These are phyloP conservation scores for Falco columbarius DNA, from an alignment of 2,797 vertebrate species.

Conservation along the genomic window DNA sequence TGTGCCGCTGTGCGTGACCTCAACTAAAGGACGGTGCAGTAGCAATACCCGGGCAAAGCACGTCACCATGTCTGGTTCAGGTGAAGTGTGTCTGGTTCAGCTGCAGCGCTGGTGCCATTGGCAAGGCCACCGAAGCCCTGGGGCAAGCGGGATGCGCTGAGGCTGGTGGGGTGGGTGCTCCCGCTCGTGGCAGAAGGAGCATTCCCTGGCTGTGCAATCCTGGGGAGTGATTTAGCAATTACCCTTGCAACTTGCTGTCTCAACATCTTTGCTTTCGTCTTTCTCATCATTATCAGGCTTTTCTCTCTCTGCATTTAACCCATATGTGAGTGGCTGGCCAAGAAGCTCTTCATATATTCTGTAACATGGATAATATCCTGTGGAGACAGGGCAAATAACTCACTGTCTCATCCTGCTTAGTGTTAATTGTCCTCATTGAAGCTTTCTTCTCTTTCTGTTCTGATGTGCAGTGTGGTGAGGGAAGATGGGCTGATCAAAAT, in stretches of 20 bases:
- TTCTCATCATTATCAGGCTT: neutral
- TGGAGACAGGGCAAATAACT: neutral
- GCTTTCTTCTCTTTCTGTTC: neutral
- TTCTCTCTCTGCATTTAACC: neutral
- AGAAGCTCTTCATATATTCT: slow-evolving; percentile 28
- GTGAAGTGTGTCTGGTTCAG: too few species aligned
- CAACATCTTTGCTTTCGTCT: neutral
- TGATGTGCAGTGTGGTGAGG: neutral
- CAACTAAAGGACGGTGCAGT: neutral
- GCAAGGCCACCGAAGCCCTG: neutral
- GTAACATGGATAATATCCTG: slow-evolving; percentile 43
- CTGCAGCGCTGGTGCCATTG: accelerated
- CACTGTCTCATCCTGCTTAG: neutral
- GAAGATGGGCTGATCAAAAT: neutral
- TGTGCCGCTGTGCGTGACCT: neutral
- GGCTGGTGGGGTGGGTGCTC: neutral
- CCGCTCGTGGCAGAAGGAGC: accelerated
- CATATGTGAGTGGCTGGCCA: neutral
- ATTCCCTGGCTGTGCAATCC: neutral
- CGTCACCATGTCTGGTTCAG: neutral
- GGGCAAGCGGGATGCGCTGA: neutral
- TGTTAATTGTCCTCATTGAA: neutral
- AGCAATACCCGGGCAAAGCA: neutral
- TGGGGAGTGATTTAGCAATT: neutral
- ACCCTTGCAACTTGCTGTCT: neutral